These are phyloP conservation scores for Microtus ochrogaster DNA, from an alignment of 2,113 vertebrate species.

Conservation along the genomic window DNA sequence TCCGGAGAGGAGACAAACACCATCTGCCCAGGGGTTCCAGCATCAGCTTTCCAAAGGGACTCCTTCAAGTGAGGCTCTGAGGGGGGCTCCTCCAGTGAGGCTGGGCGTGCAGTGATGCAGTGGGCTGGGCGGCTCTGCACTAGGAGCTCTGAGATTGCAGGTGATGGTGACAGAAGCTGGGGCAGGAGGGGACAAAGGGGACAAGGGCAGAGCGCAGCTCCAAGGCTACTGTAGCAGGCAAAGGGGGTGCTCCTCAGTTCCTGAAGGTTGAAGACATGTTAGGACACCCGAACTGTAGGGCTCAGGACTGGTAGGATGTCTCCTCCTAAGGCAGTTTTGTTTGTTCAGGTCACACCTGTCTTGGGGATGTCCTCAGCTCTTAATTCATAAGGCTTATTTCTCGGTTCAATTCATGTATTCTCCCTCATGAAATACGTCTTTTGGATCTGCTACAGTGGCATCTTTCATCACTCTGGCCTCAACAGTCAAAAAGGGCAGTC, in stretches of 20 bases:
- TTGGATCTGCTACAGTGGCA: background rate
- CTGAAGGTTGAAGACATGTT: no score
- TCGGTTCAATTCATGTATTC: background rate
- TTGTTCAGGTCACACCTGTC: background rate
- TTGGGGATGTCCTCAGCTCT: background rate
- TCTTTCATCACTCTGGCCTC: background rate
- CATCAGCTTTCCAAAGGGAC: no score
- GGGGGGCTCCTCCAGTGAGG: background rate
- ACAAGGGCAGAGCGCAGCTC: background rate
- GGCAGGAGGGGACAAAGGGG: background rate
- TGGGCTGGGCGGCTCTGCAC: background rate
- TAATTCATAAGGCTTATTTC: background rate
- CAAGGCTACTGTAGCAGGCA: fast-evolving
- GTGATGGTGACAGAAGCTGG: background rate
- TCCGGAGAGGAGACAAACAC: no score
- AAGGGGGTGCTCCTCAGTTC: fast-evolving
- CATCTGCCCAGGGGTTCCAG: background rate
- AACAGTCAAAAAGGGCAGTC: background rate
- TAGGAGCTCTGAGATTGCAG: background rate
- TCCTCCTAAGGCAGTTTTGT: background rate
- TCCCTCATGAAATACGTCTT: background rate
- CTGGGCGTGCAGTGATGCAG: fast-evolving
- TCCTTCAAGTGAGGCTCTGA: no score
- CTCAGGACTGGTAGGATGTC: background rate
- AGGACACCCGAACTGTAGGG: no score